Evolutionary conservation across 1,140 invertebrate species (phyloP), one percentile per base, ranked within the genome.

Genomic region (Zaprionus tsacasi): DNA sequence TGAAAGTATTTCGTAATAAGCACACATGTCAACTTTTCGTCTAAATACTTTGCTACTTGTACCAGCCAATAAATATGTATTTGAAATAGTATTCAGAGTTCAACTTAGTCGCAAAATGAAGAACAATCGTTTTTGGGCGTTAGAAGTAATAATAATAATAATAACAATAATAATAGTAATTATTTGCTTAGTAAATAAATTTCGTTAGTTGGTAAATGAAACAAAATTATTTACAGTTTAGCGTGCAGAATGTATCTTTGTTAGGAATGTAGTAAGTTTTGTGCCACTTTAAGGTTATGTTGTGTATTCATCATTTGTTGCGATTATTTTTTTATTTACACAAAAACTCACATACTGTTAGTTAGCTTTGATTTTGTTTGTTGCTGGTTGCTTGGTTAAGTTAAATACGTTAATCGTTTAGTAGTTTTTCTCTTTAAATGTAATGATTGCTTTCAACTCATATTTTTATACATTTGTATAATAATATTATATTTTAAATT

Each of bases 391-490:
- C 35, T 70, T 65, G 55, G 36, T 70, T 71, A 76, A 57, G 21
- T 48, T 74, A 48, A 70, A 27, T 61, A 58, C 45, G 30, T 60
- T 30, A 54, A 33, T 27, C 27, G 27, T 25, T 67, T 66, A 63
- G 35, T 82, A 82, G 50, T 75, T 52, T 48, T 77, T 70, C 72
- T 69, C 40, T 75, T 86, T 87, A 87, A 87, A 83, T 82, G 70
- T 87, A 87, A 88, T 87, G 83, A 87, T 87, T 87, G 83, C 83
- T 87, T 87, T 87, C 80, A 87, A 87, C 83, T 88, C 83, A 81
- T 85, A 75, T 81, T 68, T 78, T 74, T 58, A 70, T 58, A 69
- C 36, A 70, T 43, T 61, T 43, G 21, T 21, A 63, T 55, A 52
- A 38, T 13, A 12, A 40, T 52, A 38, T 15, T 36, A 45, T 45